Base-by-base conservation (phyloP, 35 echinoderm and acorn worm genomes). In the Chiridota heheva region DNA sequence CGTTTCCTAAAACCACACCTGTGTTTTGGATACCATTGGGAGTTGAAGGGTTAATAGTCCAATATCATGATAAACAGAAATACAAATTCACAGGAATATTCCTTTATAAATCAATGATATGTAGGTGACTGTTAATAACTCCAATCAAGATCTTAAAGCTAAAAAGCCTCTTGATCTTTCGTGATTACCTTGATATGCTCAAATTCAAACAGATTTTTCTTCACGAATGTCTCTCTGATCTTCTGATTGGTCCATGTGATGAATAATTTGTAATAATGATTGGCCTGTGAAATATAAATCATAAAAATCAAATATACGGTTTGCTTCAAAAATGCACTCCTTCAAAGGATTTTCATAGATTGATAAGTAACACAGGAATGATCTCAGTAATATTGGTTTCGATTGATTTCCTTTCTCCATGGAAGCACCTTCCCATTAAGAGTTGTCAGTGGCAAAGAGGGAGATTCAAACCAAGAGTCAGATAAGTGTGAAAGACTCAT, bases 241-340 rank as follows among this genome's bases (percentile, higher is more conserved):
- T 98, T 98, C 89, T 98, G 95, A 69, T 98, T 98, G 5, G 89
- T 98, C 95, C 95, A 98, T 72, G 89, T 92, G 56, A 98, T 91
- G 67, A 98, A 98, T 0, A 98, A 69, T 59, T 98, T 98, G 69
- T 98, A 98, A 58, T 98, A 98, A 77, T 98, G 95, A 63, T 98
- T 98, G 5, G 89, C 89, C 95, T 97, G 61, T 2, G 55, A 59
- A 55, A 31, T 27, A 75, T 44, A 68, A 60, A 40, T 2, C 55
- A 65, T 34, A 53, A 22, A 28, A 48, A 64, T n/a, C n/a, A n/a
- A n/a, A n/a, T n/a, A n/a, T n/a, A n/a, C n/a, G n/a, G 32, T 60
- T 60, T 5, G 32, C 4, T 30, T 20, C 22, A 6, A 20, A 60
- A 60, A n/a, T n/a, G n/a, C n/a, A n/a, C n/a, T n/a, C n/a, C n/a